A percentile compares a stretch with the other conserved stretches of the same genome.
These are phyloP conservation scores for Perca flavescens DNA, from an alignment of 2,113 vertebrate genomes.

Conservation along the genomic window DNA sequence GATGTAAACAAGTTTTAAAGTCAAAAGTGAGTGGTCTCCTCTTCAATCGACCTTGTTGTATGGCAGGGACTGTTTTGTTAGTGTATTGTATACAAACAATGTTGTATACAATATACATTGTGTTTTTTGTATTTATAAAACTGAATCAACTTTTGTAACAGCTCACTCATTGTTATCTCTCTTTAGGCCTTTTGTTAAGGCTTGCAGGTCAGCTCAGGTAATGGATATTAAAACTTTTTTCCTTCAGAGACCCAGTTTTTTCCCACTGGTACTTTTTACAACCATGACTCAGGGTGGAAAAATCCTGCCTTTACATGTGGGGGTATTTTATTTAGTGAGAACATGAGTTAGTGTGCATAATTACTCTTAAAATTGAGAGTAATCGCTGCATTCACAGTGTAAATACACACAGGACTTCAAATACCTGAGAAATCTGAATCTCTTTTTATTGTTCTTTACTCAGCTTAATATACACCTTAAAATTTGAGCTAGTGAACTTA, in stretches of 20 bases:
- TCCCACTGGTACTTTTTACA: not conserved
- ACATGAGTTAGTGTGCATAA: constrained; percentile 51
- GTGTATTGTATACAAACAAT: too few relatives aligned
- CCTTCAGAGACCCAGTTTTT: not conserved
- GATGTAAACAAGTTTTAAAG: not conserved
- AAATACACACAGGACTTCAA: constrained; percentile 34
- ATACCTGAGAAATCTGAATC: constrained; percentile 36
- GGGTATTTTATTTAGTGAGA: constrained; percentile 38
- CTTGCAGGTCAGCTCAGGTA: constrained; percentile 7
- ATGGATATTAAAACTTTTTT: not conserved
- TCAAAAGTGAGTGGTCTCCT: too few relatives aligned
- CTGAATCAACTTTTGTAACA: not conserved
- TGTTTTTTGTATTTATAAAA: too few relatives aligned
- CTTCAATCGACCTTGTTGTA: too few relatives aligned
- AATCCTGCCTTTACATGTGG: constrained; percentile 25
- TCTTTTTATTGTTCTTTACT: constrained; percentile 14
- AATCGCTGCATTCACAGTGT: constrained; percentile 47
- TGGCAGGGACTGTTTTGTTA: too few relatives aligned
- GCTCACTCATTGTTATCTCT: not conserved
- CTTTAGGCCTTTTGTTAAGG: not conserved
- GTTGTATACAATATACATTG: too few relatives aligned
- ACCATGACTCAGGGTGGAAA: constrained; percentile 52
- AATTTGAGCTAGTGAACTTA: constrained; percentile 16
- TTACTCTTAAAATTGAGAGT: constrained; percentile 55
- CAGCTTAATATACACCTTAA: constrained; percentile 4